Conservation (phyloP, 2,113 vertebrate genomes). For the Pristiophorus japonicus region DNA sequence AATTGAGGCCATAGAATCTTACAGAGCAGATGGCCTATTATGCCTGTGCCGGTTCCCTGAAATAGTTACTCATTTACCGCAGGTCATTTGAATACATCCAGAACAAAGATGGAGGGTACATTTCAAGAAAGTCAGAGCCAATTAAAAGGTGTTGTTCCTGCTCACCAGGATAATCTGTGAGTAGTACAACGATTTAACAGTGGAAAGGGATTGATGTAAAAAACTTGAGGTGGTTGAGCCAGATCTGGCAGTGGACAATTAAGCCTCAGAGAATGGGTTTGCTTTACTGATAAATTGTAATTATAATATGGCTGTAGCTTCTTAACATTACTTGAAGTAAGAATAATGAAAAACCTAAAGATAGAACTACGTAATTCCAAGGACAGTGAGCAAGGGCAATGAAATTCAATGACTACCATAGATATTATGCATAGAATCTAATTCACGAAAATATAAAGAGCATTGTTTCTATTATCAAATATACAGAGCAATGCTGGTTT, state of each 20-base stretch:
- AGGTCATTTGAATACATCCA: neutral
- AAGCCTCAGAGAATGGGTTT: neutral
- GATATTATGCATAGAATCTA: neutral
- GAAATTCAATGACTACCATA: neutral
- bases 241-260: neutral
- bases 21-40: neutral
- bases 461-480: neutral
- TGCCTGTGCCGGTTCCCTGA: neutral
- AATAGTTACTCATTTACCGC: neutral
- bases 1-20: too few species aligned
- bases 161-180: neutral
- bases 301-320: neutral
- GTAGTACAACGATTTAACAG: neutral
- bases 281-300: neutral
- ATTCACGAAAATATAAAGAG: neutral
- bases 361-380: neutral
- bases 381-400: neutral
- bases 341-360: neutral
- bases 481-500: neutral
- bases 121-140: neutral
- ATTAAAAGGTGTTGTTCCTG: neutral
- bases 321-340: neutral
- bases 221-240: neutral
- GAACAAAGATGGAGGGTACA: neutral
- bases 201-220: neutral